phyloP scores from a whole-genome alignment of 2,113 vertebrate genomes.

The Polyodon spathula region DNA sequence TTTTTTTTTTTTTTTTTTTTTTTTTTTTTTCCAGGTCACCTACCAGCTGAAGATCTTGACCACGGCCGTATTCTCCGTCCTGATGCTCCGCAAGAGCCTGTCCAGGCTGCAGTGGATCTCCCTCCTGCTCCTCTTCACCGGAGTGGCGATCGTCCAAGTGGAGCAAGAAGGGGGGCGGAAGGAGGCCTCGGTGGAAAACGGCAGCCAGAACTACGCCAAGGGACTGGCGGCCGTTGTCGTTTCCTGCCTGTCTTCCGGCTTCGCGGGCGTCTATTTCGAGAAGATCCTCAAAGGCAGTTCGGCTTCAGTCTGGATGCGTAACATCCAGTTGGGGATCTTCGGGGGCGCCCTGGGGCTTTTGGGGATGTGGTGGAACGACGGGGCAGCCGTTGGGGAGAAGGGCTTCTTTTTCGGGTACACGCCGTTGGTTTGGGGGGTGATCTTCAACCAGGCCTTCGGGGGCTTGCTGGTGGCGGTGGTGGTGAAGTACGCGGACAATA shows the following conservation, averaged over 20 bases:
- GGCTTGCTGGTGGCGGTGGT: conserved; percentile 83
- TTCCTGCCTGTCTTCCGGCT: conserved; percentile 82
- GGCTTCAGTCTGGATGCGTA: conserved; percentile 78
- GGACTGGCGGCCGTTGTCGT: conserved; percentile 73
- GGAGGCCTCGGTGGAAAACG: conserved; percentile 18
- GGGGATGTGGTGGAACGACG: conserved; percentile 75
- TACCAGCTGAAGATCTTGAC: conserved; percentile 92
- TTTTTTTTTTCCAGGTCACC: conserved; percentile 54
- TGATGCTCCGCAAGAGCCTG: conserved; percentile 74
- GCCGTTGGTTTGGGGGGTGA: conserved; percentile 71
- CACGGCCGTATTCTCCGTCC: conserved; percentile 78
- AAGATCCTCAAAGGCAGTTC: conserved; percentile 80
- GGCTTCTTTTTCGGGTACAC: conserved; percentile 84
- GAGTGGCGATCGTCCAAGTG: conserved; percentile 76
- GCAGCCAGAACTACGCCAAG: conserved; percentile 60
- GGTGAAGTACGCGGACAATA: conserved; percentile 90
- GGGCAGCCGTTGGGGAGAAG: conserved; percentile 44
- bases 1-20: too few species aligned
- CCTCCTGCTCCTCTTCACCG: conserved; percentile 70
- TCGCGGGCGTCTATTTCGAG: conserved; percentile 88
- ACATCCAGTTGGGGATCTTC: conserved; percentile 79
- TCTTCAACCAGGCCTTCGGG: conserved; percentile 83
- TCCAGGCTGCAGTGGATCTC: conserved; percentile 77
- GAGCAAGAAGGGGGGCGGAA: conserved; percentile 58
- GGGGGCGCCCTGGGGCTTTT: conserved; percentile 64